Percentiles rank a stretch among this genome's conserved stretches.
These are phyloP conservation scores for Euphydryas editha DNA, from an alignment of 2,888 invertebrate species.

Conservation along the genomic window DNA sequence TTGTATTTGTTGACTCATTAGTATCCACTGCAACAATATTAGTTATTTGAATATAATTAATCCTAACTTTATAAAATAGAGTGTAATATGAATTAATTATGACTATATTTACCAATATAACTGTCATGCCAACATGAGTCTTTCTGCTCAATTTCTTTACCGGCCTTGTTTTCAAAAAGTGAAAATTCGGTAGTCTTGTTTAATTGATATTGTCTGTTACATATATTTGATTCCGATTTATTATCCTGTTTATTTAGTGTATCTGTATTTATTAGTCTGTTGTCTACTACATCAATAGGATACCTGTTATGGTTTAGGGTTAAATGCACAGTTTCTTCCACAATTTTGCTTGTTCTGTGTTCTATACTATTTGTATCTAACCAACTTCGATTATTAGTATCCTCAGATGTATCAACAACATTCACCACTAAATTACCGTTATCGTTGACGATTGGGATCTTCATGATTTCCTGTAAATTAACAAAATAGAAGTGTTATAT, in stretches of 20 bases:
- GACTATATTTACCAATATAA: slow-evolving; percentile 21
- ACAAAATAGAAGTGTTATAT: slow-evolving; percentile 27
- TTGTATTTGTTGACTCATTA: slow-evolving; percentile 50
- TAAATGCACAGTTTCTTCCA: slow-evolving; percentile 46
- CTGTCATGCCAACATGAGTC: slow-evolving; percentile 15
- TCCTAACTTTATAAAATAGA: neutral
- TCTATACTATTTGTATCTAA: slow-evolving; percentile 46
- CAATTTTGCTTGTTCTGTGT: slow-evolving; percentile 50
- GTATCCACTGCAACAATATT: slow-evolving; percentile 37
- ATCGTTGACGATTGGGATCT: slow-evolving; percentile 62
- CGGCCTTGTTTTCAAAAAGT: slow-evolving; percentile 8
- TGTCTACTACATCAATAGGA: slow-evolving; percentile 22
- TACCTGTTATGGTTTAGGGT: slow-evolving; percentile 20
- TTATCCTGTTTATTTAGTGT: slow-evolving; percentile 41
- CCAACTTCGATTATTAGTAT: slow-evolving; percentile 33
- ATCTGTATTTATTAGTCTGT: slow-evolving; percentile 17
- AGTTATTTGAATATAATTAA: neutral
- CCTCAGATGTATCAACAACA: slow-evolving; percentile 48
- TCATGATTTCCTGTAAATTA: slow-evolving; percentile 71
- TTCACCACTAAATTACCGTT: slow-evolving; percentile 67
- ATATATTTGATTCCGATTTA: slow-evolving; percentile 58
- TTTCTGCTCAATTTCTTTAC: neutral
- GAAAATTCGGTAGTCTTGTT: slow-evolving; percentile 50
- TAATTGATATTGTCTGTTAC: slow-evolving; percentile 70
- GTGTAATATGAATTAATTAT: neutral